Percentiles rank a stretch among this genome's conserved stretches.
Evolutionary conservation across 2,797 vertebrate genomes (phyloP).

Genomic region (Ctenochaetus hawaiiensis): DNA sequence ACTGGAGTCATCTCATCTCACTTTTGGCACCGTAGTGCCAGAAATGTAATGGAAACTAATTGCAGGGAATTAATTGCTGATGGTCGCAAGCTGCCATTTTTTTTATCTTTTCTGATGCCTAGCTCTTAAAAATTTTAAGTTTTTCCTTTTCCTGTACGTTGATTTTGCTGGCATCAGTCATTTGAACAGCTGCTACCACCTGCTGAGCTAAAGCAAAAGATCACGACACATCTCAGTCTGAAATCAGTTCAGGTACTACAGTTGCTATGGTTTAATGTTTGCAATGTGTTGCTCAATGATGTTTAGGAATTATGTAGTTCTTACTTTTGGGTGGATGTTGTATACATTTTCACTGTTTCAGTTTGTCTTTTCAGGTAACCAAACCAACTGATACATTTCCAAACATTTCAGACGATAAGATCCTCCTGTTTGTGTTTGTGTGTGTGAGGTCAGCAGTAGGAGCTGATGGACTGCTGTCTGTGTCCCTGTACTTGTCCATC

Average conservation of each 20-base stretch:
- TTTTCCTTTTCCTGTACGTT: neutral
- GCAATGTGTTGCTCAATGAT: too few relatives aligned
- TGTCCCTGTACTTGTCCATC: neutral
- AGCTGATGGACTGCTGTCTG: neutral
- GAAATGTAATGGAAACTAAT: neutral
- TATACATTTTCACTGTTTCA: too few relatives aligned
- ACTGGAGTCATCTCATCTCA: slow-evolving; percentile 9
- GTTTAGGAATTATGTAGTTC: too few relatives aligned
- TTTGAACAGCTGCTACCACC: neutral
- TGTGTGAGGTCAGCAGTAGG: neutral
- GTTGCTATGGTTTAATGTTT: too few relatives aligned
- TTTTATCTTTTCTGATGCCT: too few relatives aligned
- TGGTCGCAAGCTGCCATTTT: neutral
- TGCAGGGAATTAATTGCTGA: neutral
- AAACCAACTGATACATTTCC: too few relatives aligned
- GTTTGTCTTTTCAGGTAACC: too few relatives aligned
- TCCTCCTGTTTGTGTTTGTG: neutral
- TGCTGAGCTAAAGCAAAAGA: neutral
- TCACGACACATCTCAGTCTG: neutral
- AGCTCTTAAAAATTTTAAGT: too few relatives aligned
- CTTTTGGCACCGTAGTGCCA: neutral
- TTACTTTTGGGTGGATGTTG: too few relatives aligned
- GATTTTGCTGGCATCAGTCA: neutral
- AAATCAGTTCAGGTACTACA: neutral
- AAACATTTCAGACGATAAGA: neutral